phyloP scores from a whole-genome alignment of 2,113 vertebrate genomes.

The Calidris pygmaea region DNA sequence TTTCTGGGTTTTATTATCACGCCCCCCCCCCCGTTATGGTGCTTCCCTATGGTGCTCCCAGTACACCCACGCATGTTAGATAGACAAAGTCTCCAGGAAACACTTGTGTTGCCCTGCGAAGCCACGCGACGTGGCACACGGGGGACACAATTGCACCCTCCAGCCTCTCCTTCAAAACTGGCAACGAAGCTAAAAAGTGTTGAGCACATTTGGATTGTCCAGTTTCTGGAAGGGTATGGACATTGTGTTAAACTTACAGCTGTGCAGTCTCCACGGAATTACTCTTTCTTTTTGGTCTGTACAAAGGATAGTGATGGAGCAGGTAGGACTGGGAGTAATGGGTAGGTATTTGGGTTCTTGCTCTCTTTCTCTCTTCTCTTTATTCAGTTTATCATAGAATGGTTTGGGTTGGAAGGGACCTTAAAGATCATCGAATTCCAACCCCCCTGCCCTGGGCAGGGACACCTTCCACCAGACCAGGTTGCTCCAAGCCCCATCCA shows the following conservation, averaged over 20 bases:
- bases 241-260: not conserved
- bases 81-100: not conserved
- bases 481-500: too few species aligned
- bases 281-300: not conserved
- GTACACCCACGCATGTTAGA: not conserved
- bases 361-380: not conserved
- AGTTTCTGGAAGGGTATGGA: not conserved
- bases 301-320: not conserved
- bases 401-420: too few species aligned
- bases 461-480: too few species aligned
- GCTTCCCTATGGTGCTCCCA: not conserved
- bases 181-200: not conserved
- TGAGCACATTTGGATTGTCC: not conserved
- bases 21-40: rapidly evolving
- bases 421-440: too few species aligned
- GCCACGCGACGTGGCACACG: rapidly evolving
- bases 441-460: too few species aligned
- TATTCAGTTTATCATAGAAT: not conserved
- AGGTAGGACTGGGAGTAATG: not conserved
- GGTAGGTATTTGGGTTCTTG: not conserved
- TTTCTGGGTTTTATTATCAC: not conserved
- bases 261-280: not conserved
- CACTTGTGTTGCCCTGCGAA: not conserved
- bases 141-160: not conserved
- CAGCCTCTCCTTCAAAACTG: not conserved